phyloP scores from a whole-genome alignment of 2,113 vertebrate genomes.

The Procavia capensis region DNA sequence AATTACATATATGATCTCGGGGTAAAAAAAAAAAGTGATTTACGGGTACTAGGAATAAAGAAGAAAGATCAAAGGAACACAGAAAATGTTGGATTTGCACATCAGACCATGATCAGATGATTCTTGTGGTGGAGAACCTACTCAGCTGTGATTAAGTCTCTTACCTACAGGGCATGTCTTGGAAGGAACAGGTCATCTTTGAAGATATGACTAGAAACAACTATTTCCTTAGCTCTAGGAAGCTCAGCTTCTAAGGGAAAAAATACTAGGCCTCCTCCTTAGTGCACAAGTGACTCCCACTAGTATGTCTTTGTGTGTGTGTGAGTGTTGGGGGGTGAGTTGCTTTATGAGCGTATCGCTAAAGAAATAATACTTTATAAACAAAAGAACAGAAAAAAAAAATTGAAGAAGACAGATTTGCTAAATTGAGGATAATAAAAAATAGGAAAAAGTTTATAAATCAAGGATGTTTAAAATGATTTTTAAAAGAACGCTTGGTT shows the following conservation, averaged over 20 bases:
- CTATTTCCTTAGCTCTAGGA: neutral
- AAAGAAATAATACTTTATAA: neutral
- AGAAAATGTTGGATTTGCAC: neutral
- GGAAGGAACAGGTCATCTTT: neutral
- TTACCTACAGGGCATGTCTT: neutral
- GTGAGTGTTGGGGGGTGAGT: no score
- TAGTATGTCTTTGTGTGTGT: neutral
- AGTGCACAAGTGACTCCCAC: neutral
- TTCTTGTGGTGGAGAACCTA: accelerated
- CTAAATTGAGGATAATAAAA: neutral
- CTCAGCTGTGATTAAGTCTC: neutral
- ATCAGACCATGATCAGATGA: accelerated
- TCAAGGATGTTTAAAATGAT: neutral
- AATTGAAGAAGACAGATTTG: neutral
- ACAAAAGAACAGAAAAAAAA: neutral
- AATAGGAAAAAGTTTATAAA: neutral
- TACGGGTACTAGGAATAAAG: neutral
- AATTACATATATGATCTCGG: neutral
- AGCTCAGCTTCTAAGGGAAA: neutral
- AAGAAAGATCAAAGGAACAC: neutral
- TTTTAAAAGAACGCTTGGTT: neutral
- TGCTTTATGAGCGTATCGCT: neutral
- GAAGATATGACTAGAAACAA: neutral
- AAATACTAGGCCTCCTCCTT: neutral
- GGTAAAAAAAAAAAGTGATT: neutral